A percentile compares a stretch with the other conserved stretches of the same genome.
Evolutionary conservation across 2,797 vertebrate species (phyloP).

Genomic region (Labroides dimidiatus): DNA sequence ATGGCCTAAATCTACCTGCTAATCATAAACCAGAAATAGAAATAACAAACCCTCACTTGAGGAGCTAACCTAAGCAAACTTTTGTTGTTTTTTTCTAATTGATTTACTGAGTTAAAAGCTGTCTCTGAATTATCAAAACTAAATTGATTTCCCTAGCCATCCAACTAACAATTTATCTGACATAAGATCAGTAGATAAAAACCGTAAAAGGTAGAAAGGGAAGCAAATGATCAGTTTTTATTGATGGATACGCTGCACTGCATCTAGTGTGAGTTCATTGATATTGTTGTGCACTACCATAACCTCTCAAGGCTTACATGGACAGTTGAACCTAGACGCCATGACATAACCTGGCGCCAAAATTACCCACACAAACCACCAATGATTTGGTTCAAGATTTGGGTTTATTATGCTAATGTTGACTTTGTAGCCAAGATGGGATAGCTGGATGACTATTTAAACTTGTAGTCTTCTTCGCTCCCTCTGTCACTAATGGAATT

Average conservation of each 20-base stretch:
- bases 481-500: background rate
- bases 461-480: background rate
- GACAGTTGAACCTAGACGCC: background rate
- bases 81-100: too few relatives aligned
- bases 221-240: background rate
- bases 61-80: too few relatives aligned
- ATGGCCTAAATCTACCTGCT: background rate
- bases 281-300: background rate
- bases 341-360: slow-evolving; percentile 4
- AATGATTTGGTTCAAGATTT: background rate
- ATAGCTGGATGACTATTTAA: background rate
- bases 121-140: background rate
- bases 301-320: background rate
- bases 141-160: background rate
- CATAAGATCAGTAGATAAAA: background rate
- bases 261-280: too few relatives aligned
- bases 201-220: background rate
- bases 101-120: too few relatives aligned
- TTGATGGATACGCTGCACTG: too few relatives aligned
- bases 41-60: too few relatives aligned
- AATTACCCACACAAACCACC: slow-evolving; percentile 5
- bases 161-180: background rate
- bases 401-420: background rate
- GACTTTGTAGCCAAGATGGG: background rate
- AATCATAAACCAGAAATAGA: background rate